Base-by-base conservation (phyloP, 2,113 vertebrate genomes). In the Mustelus asterias region DNA sequence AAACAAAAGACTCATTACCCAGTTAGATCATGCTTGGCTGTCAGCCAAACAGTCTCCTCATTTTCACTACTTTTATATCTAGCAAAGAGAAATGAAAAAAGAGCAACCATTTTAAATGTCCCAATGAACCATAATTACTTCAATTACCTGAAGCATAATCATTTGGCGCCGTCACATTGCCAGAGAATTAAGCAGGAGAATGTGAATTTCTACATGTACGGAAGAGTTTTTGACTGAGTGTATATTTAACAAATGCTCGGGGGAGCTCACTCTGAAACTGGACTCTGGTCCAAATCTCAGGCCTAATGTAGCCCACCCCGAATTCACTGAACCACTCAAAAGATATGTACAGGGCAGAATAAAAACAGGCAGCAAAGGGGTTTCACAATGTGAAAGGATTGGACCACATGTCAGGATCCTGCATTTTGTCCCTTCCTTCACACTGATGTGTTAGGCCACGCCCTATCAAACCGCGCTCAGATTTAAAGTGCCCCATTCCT, bases 401-500 rank as follows among this genome's bases (percentile, higher is more conserved):
- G n/a, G 29, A 63, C 14, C 89, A 89, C 86, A 88, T 26, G 54
- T 54, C 54, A n/a, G 76, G 13, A 80, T 80, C 33, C 76, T 37
- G 13, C 3, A 13, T 4, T 80, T 37, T 24, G 6, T 16, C n/a
- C n/a, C 20, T 20, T 33, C 18, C n/a, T 18, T 16, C 16, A 0
- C 20, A 33, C 0, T 5, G 54, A 20, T 58, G 13, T 14, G 60
- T 90, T 90, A n/a, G 14, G 88, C 37, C 33, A 8, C 58, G n/a
- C 24, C 86, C 9, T 60, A 16, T 54, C 41, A 92, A 92, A 63
- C 58, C n/a, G 89, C 37, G 14, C 89, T 93, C 89, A 16, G 63
- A 18, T 93, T 93, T 93, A 65, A 93, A 65, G 60, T 67, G n/a
- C 89, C 11, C 60, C n/a, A 93, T 93, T 93, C 65, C 89, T 67